Conservation (phyloP, 2,113 vertebrate species). For the Chaetodon trifascialis region DNA sequence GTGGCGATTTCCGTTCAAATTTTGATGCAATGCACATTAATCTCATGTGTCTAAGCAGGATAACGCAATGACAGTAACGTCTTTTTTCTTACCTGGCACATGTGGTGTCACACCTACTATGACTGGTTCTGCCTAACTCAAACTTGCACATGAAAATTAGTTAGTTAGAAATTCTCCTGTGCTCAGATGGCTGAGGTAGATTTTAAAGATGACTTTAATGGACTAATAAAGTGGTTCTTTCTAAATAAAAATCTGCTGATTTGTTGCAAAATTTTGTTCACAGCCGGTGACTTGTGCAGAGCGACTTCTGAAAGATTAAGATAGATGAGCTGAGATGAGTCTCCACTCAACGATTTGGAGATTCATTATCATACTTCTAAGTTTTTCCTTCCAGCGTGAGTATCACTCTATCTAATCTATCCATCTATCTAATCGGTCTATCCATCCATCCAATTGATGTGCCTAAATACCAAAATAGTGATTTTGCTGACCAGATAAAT, state of each 20-base stretch:
- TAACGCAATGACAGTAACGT: not conserved
- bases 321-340: slow-evolving; percentile 71
- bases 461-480: too few relatives aligned
- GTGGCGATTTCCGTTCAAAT: not conserved
- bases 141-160: not conserved
- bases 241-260: not conserved
- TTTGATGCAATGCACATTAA: not conserved
- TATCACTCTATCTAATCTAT: slow-evolving; percentile 16
- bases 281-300: slow-evolving; percentile 9
- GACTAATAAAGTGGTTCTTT: not conserved
- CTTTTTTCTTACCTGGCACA: not conserved
- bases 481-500: too few relatives aligned
- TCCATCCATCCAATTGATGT: not conserved
- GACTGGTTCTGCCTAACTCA: not conserved
- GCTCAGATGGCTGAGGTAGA: slow-evolving; percentile 19
- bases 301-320: slow-evolving; percentile 1
- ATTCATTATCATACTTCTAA: slow-evolving; percentile 57
- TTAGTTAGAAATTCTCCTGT: not conserved
- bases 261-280: not conserved
- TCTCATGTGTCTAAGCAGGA: not conserved
- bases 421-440: not conserved
- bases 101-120: not conserved
- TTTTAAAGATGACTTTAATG: not conserved
- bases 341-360: slow-evolving; percentile 24
- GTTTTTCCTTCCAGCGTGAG: slow-evolving; percentile 66